Evolutionary conservation across 2,888 invertebrate genomes (phyloP), one percentile per base, ranked within the genome.

Genomic region (Tinea trinotella): DNA sequence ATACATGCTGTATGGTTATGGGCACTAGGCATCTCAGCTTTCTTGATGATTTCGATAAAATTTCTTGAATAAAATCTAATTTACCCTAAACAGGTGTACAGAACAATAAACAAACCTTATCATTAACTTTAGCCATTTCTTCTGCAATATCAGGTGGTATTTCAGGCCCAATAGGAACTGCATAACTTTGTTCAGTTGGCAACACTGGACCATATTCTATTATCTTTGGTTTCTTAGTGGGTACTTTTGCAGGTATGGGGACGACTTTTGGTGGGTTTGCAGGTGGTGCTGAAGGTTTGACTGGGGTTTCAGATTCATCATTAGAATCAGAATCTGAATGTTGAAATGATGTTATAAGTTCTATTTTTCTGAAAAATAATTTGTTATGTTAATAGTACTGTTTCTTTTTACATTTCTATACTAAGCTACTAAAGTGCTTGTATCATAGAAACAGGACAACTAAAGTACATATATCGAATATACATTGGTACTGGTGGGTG

Each of bases 291-390:
- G 59, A 55, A 15, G 60, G 15, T 54, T 70, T 73, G 0, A 60
- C 59, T 2, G 76, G 70, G 50, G 60, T 70, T 7, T 76, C 76
- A 0, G 67, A 55, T 59, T 87, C 87, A 40, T 87, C 83, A 53
- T 88, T 87, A 0, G 88, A 87, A 53, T 88, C 88, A 0, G 88
- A 88, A 54, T 87, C 88, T 0, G 88, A 86, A 60, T 88, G 77
- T 64, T 81, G 76, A 60, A 82, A 88, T 19, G 88, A 88, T 15
- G 88, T 88, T 55, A 88, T 88, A 36, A 88, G 65, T 69, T 88
- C 88, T 59, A 88, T 88, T 79, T 84, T 88, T 56, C 88, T 88
- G 76, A 5, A 64, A 64, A 40, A 40, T 3, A n/a, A 7, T 35
- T 10, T 56, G 52, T 5, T n/a, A n/a, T n/a, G n/a, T n/a, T n/a